phyloP scores from a whole-genome alignment of 2,113 vertebrate species.

The Sebastes schlegelii region DNA sequence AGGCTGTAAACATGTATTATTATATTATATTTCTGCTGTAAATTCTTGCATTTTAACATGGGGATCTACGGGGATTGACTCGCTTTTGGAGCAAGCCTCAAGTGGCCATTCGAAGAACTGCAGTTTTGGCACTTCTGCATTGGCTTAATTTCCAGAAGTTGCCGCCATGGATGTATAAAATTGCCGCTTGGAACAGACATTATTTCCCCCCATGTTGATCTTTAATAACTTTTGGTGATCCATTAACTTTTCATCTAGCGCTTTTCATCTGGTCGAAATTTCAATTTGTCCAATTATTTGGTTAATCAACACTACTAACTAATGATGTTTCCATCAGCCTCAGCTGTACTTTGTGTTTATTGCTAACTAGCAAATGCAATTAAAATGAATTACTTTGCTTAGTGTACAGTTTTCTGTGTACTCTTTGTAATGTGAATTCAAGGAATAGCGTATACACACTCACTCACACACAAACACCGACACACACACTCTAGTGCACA shows the following conservation, averaged over 20 bases:
- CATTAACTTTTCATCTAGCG: not conserved
- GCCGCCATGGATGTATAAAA: no score
- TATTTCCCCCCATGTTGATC: not conserved
- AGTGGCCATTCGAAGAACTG: no score
- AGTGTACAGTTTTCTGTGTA: conserved; percentile 41
- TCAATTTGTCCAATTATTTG: not conserved
- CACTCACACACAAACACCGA: conserved; percentile 15
- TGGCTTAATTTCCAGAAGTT: no score
- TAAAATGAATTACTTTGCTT: conserved; percentile 34
- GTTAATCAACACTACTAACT: not conserved
- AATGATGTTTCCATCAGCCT: not conserved
- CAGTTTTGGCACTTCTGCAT: no score
- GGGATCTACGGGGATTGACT: no score
- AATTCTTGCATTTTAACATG: no score
- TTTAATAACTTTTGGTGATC: not conserved
- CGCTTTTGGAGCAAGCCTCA: no score
- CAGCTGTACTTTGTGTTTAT: not conserved
- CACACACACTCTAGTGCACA: conserved; percentile 32
- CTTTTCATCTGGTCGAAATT: not conserved
- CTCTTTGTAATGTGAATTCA: conserved; percentile 41
- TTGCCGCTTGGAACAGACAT: no score
- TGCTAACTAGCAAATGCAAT: not conserved
- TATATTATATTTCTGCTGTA: no score
- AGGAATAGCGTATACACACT: conserved; percentile 10
- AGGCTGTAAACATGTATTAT: no score